These are phyloP conservation scores for Sialia sialis DNA, from an alignment of 2,113 vertebrate species.

Conservation along the genomic window DNA sequence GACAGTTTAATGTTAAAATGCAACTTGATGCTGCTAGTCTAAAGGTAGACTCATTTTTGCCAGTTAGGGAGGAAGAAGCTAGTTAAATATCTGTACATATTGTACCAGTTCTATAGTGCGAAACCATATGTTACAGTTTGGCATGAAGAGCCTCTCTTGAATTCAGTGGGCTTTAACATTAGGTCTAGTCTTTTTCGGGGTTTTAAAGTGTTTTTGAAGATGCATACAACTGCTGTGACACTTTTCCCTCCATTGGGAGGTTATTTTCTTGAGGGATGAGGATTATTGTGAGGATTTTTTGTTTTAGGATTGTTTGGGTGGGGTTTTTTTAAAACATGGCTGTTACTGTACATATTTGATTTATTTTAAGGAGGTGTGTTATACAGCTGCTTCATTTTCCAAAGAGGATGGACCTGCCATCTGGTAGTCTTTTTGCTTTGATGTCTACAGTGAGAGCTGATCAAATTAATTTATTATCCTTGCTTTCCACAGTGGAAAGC, in stretches of 20 bases:
- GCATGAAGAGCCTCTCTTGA: not conserved
- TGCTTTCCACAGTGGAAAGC: not conserved
- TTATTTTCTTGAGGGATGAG: fast-evolving
- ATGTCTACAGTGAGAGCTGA: not conserved
- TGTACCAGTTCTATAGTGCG: not conserved
- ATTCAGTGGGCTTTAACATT: not conserved
- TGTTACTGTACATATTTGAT: not conserved
- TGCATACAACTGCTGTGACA: not conserved
- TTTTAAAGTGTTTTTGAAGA: not conserved
- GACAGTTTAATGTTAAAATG: not conserved
- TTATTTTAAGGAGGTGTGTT: not conserved
- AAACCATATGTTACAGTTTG: not conserved
- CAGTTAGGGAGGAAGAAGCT: not conserved
- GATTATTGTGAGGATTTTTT: not conserved
- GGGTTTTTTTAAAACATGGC: fast-evolving
- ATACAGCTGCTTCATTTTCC: not conserved
- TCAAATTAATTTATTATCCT: not conserved
- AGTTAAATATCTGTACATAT: not conserved
- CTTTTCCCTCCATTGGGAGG: not conserved
- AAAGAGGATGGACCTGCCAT: not conserved
- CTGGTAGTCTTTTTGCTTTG: not conserved
- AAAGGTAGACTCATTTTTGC: not conserved
- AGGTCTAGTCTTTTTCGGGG: not conserved
- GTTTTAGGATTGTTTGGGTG: not conserved
- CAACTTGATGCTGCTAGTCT: not conserved